Evolutionary conservation across 2,797 vertebrate species (phyloP).

Genomic region (Periparus ater): DNA sequence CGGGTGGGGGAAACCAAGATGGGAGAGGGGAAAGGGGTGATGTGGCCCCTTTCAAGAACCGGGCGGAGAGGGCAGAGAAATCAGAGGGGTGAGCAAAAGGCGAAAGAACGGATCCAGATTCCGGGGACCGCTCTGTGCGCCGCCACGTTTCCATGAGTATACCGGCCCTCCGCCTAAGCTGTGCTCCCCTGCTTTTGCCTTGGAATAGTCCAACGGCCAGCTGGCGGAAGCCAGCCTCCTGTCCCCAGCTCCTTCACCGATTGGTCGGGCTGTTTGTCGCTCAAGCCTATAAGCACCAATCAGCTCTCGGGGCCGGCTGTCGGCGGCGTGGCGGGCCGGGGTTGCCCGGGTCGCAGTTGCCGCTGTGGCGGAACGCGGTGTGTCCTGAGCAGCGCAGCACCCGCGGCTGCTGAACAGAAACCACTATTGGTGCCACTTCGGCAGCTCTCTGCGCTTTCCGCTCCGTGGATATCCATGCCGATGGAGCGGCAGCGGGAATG

Average conservation of each 20-base stretch:
- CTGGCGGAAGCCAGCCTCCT: not conserved
- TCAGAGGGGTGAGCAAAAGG: rapidly evolving
- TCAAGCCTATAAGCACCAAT: not conserved
- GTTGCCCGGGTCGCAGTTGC: rapidly evolving
- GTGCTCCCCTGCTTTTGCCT: rapidly evolving
- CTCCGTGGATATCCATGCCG: rapidly evolving
- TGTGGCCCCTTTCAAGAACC: rapidly evolving
- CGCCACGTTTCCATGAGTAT: rapidly evolving
- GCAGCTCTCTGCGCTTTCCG: not conserved
- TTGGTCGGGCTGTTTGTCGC: not conserved
- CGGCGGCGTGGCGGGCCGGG: rapidly evolving
- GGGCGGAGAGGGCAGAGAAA: rapidly evolving
- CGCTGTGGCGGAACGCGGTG: rapidly evolving
- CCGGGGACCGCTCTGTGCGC: rapidly evolving
- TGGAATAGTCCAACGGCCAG: not conserved
- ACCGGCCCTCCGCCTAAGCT: rapidly evolving
- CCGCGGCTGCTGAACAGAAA: rapidly evolving
- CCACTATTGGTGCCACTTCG: rapidly evolving
- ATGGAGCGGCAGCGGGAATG: rapidly evolving
- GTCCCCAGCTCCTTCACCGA: rapidly evolving
- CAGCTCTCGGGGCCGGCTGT: rapidly evolving
- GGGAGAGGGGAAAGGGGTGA: rapidly evolving
- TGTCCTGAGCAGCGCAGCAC: rapidly evolving
- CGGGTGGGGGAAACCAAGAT: not conserved
- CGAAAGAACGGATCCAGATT: rapidly evolving